Evolutionary conservation across 2,888 invertebrate genomes (phyloP), one percentile per base, ranked within the genome.

Genomic region (Pantelozetes paolii): DNA sequence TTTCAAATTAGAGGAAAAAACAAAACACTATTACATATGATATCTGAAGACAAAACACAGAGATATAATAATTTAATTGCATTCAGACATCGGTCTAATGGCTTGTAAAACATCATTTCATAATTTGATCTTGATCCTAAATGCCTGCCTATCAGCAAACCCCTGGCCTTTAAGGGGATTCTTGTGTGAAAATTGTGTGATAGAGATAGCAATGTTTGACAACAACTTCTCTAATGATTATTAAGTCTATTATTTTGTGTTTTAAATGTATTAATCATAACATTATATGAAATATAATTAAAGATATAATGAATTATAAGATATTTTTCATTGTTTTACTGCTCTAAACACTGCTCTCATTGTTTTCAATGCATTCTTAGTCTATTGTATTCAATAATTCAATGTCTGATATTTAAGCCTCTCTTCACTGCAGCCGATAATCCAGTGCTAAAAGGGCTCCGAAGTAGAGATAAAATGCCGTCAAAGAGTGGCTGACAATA

Each of bases 281-380:
- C 8, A 26, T 54, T 54, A 54, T 54, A 54, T 54, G 8, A 54
- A 54, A 54, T 54, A 54, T 54, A 54, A 54, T 54, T 54, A 54
- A 54, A 54, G 54, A 26, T 23, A 54, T 50, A 20, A 20, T n/a
- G 3, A n/a, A 36, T 45, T 45, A 13, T 9, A 45, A 13, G 15
- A 15, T 45, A 13, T 6, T 45, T 2, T 45, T 15, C 45, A 45
- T 54, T 54, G 54, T 54, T 54, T 26, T 26, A 54, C 8, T 54
- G 9, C 26, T 45, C 11, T 13, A 15, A 54, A 26, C 5, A n/a
- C 2, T 9, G 54, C 23, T 26, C 23, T 54, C 54, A 20, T 23
- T 54, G 23, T 54, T 23, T 54, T 54, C 9, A 26, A 54, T 23
- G 23, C 6, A 9, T 23, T 54, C 26, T 54, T 26, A 26, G 54